These are phyloP conservation scores for Ametastegia equiseti DNA, from an alignment of 2,888 invertebrate species.

Conservation along the genomic window DNA sequence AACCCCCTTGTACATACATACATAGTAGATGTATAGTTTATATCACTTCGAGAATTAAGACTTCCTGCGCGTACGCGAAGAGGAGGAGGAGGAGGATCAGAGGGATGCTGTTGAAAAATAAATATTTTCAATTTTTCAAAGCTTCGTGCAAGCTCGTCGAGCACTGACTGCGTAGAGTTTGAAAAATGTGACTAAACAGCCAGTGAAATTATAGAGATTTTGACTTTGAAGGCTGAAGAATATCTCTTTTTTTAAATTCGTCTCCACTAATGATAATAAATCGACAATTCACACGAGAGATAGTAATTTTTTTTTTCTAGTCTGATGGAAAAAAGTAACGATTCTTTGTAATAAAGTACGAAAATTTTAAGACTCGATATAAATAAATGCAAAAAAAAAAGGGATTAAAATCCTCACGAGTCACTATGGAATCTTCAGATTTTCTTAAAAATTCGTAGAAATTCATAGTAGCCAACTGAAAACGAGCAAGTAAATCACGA, in stretches of 20 bases:
- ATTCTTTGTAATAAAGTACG: too few relatives aligned
- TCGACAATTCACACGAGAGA: too few relatives aligned
- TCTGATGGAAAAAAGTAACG: too few relatives aligned
- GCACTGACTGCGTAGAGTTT: not conserved
- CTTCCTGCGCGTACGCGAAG: not conserved
- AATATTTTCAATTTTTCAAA: not conserved
- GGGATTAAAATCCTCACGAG: not conserved
- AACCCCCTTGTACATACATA: not conserved
- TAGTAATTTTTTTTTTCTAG: too few relatives aligned
- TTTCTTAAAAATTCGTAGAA: not conserved
- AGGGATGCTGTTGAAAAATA: conserved; percentile 17
- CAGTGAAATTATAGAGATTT: too few relatives aligned
- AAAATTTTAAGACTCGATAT: too few relatives aligned
- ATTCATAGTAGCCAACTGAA: too few relatives aligned
- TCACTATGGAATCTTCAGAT: not conserved
- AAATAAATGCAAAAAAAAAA: not conserved
- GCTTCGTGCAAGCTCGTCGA: not conserved
- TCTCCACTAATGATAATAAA: too few relatives aligned
- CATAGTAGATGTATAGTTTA: not conserved
- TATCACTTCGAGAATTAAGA: not conserved
- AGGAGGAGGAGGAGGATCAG: not conserved
- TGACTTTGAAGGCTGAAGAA: too few relatives aligned
- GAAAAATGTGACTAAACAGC: not conserved
- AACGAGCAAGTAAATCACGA: too few relatives aligned
- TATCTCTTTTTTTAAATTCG: too few relatives aligned